phyloP scores from a whole-genome alignment of 2,113 vertebrate species.

The Dasyurus viverrinus region DNA sequence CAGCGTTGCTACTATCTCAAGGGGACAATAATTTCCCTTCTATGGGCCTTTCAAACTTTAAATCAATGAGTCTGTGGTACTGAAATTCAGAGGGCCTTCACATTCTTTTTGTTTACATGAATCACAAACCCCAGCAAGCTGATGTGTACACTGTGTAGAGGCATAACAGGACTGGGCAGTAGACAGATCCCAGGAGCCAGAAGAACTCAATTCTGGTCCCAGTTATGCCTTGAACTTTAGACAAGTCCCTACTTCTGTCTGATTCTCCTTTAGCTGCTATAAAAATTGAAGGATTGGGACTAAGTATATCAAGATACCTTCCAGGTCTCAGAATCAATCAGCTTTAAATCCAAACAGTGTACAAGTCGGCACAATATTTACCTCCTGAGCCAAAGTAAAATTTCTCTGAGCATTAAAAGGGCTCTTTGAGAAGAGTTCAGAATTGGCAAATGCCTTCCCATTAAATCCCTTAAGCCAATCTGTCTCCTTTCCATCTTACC shows the following conservation, averaged over 20 bases:
- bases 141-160: background rate
- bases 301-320: background rate
- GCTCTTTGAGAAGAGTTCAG: background rate
- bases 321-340: background rate
- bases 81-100: background rate
- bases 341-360: background rate
- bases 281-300: background rate
- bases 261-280: background rate
- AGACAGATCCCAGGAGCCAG: background rate
- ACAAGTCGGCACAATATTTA: background rate
- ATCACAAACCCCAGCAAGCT: background rate
- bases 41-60: background rate
- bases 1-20: background rate
- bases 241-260: background rate
- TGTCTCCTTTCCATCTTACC: slow-evolving; percentile 73
- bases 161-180: background rate
- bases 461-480: background rate
- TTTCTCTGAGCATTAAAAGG: background rate
- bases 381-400: background rate
- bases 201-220: background rate
- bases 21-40: background rate
- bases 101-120: background rate
- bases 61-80: background rate
- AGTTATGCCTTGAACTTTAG: background rate
- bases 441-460: background rate